A percentile compares a stretch with the other conserved stretches of the same genome.
Conservation (phyloP, 1,140 invertebrate genomes). For the Zaprionus capensis region DNA sequence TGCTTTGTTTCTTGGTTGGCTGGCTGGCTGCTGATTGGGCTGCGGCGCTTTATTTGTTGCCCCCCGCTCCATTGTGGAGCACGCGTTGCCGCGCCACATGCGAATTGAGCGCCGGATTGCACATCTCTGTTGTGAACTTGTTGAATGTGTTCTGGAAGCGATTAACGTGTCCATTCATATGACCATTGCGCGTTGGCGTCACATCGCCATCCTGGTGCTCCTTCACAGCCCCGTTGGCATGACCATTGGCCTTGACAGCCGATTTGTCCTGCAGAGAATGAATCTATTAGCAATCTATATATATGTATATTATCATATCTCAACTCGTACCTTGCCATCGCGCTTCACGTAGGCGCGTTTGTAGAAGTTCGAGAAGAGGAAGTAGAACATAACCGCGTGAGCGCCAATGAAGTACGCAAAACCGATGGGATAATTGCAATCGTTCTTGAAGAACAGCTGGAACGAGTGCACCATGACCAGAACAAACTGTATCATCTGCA, state of each 20-base stretch:
- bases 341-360: conserved; percentile 87
- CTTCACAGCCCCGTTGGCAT: conserved; percentile 68
- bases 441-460: conserved; percentile 91
- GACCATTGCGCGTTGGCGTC: conserved; percentile 40
- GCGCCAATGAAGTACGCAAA: conserved; percentile 90
- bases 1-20: conserved; percentile 68
- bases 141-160: conserved; percentile 64
- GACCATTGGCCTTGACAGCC: conserved; percentile 71
- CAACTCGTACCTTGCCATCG: conserved; percentile 75
- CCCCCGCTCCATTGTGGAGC: conserved; percentile 51
- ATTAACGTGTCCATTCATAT: conserved; percentile 50
- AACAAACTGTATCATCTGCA: conserved; percentile 95
- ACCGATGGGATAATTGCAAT: conserved; percentile 92
- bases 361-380: conserved; percentile 92
- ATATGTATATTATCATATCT: not conserved
- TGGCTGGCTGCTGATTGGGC: conserved; percentile 61
- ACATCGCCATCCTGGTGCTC: conserved; percentile 58
- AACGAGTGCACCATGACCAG: conserved; percentile 92
- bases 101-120: conserved; percentile 71
- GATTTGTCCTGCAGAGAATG: conserved; percentile 53
- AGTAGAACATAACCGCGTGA: conserved; percentile 91
- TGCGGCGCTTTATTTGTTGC: conserved; percentile 63
- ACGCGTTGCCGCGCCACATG: conserved; percentile 72
- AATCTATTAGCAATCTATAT: not conserved
- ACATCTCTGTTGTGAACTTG: conserved; percentile 75